Base-by-base conservation (phyloP, 2,113 vertebrate species). In the Cricetomys ansorgei region DNA sequence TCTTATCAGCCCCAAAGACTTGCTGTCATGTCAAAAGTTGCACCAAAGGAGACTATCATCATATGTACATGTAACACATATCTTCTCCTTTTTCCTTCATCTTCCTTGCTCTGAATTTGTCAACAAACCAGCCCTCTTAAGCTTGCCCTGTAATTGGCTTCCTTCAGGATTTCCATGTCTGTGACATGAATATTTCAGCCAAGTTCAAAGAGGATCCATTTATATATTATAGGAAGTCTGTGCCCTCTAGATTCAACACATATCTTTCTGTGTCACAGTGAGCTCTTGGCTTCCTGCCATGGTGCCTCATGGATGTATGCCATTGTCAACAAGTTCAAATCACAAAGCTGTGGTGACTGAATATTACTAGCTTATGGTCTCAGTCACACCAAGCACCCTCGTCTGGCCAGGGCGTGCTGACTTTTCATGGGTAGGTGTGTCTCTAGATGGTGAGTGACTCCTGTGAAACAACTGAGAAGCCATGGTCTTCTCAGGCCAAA, bases 101-200 rank as follows among this genome's bases (percentile, higher is more conserved):
- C 2, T 34, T 76, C 53, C 45, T 91, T 57, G 15, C 9, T 6
- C 0, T 70, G 0, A 67, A 85, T 65, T 13, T 15, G 43, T 81
- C 95, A 55, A 1, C 0, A 25, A 17, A 0, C 0, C 1, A 29
- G 31, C 19, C 40, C 13, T 64, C 40, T 77, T 17, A 0, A 34
- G 16, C 59, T 81, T 40, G 13, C 31, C 21, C 69, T 17, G 16
- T 21, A 37, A 55, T 91, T 25, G 40, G 31, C 73, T 91, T 89
- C 80, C 84, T 65, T 93, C 67, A 57, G 23, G 31, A 88, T 96
- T 94, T 94, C 89, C 17, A 50, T 37, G 64, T 77, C 92, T 45
- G 57, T 45, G 5, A 57, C 0, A 0, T 9, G 27, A 8, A 59
- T 89, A 19, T 77, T 92, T 37, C 7, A 23, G 62, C 69, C 94